A percentile compares a stretch with the other conserved stretches of the same genome.
phyloP scores from a whole-genome alignment of 2,888 invertebrate genomes.

The Melanotus villosus region DNA sequence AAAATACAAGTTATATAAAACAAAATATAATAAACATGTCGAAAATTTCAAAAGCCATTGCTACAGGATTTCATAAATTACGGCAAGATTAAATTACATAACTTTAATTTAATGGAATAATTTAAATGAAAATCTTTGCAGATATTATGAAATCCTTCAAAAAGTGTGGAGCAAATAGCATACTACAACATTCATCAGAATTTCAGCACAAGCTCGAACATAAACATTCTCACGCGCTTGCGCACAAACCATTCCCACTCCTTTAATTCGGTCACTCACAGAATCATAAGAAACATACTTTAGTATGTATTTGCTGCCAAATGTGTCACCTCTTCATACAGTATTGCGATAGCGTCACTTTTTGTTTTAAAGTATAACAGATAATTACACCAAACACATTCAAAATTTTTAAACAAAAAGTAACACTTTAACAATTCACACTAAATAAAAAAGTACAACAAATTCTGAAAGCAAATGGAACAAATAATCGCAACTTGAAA shows the following conservation, averaged over 20 bases:
- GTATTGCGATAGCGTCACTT: slow-evolving; percentile 54
- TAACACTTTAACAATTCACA: slow-evolving; percentile 42
- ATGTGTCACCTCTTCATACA: slow-evolving; percentile 43
- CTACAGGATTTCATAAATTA: slow-evolving; percentile 44
- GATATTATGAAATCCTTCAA: slow-evolving; percentile 45
- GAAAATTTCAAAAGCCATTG: slow-evolving; percentile 41
- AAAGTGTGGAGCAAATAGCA: slow-evolving; percentile 63
- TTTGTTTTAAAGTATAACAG: not conserved
- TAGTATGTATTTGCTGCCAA: slow-evolving; percentile 62
- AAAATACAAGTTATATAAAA: slow-evolving; percentile 45
- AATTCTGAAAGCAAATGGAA: not conserved
- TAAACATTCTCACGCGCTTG: slow-evolving; percentile 45
- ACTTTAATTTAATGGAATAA: too few relatives aligned
- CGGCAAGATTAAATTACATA: not conserved
- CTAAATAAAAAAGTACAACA: slow-evolving; percentile 41
- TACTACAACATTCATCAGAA: slow-evolving; percentile 61
- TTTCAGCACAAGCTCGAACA: slow-evolving; percentile 17
- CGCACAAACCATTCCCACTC: slow-evolving; percentile 29
- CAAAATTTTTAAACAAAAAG: slow-evolving; percentile 13
- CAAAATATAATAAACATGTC: slow-evolving; percentile 30
- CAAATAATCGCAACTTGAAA: not conserved
- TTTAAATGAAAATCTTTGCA: not conserved
- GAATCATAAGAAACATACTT: slow-evolving; percentile 55
- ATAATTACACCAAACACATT: slow-evolving; percentile 26
- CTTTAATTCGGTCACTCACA: slow-evolving; percentile 42